These are phyloP conservation scores for Chrysodeixis includens DNA, from an alignment of 2,888 invertebrate species.

Conservation along the genomic window DNA sequence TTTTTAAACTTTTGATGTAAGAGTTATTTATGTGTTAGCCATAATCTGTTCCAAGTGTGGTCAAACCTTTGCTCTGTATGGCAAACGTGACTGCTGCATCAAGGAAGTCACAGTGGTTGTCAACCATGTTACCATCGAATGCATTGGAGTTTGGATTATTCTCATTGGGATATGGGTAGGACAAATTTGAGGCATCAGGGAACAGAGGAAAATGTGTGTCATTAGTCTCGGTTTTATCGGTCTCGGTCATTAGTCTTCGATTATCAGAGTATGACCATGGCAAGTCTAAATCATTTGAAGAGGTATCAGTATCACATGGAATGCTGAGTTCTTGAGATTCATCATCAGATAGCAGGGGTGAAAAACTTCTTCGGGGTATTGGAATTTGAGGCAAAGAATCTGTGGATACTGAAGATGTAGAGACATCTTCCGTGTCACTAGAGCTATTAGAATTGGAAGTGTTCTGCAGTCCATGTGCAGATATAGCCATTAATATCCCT, in stretches of 20 bases:
- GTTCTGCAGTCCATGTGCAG: slow-evolving; percentile 91
- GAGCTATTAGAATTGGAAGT: slow-evolving; percentile 67
- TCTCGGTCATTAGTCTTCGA: no score
- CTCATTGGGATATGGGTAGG: slow-evolving; percentile 69
- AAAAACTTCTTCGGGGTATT: slow-evolving; percentile 64
- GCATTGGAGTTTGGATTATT: slow-evolving; percentile 49
- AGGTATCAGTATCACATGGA: slow-evolving; percentile 56
- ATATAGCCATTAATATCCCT: slow-evolving; percentile 93
- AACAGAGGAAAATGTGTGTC: slow-evolving; percentile 66
- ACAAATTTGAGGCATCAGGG: slow-evolving; percentile 64
- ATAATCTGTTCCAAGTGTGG: slow-evolving; percentile 84
- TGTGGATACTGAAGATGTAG: slow-evolving; percentile 11
- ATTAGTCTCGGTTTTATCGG: slow-evolving; percentile 54
- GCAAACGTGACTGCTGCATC: slow-evolving; percentile 93
- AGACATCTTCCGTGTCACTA: slow-evolving; percentile 45
- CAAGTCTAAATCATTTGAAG: slow-evolving; percentile 66
- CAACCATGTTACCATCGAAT: slow-evolving; percentile 60
- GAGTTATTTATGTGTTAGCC: slow-evolving; percentile 68
- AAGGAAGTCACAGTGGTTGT: slow-evolving; percentile 89
- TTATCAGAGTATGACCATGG: slow-evolving; percentile 67
- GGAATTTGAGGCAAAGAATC: slow-evolving; percentile 47
- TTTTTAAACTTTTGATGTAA: slow-evolving; percentile 15
- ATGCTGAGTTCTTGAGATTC: slow-evolving; percentile 58
- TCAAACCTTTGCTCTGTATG: slow-evolving; percentile 92
- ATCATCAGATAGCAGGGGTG: slow-evolving; percentile 68